Percentiles rank a stretch among this genome's conserved stretches.
Conservation (phyloP, 2,888 invertebrate species). For the Phyllotreta cruciferae region DNA sequence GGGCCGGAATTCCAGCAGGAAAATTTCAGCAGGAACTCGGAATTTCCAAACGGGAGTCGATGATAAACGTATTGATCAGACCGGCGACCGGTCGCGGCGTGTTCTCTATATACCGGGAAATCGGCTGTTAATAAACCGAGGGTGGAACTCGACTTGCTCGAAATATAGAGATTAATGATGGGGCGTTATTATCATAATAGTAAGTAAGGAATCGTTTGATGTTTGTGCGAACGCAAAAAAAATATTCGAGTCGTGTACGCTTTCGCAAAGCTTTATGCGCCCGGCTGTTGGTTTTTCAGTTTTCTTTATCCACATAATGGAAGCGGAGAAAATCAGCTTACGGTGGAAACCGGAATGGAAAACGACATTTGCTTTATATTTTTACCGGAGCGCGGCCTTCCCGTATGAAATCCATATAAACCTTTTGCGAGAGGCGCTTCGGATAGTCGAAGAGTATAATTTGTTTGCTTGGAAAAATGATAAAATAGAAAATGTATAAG, state of each 20-base stretch:
- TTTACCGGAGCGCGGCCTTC: conserved; percentile 2
- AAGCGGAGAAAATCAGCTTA: conserved; percentile 27
- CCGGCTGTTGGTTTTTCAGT: not conserved
- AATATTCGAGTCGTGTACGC: conserved; percentile 11
- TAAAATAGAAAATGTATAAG: not conserved
- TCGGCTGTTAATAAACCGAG: no score
- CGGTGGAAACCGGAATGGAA: conserved; percentile 13
- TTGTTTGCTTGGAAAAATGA: conserved; percentile 1
- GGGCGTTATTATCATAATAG: not conserved
- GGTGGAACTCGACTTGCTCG: no score
- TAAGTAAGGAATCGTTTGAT: not conserved
- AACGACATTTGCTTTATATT: conserved; percentile 23
- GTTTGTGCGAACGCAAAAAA: not conserved
- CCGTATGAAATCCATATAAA: conserved; percentile 11
- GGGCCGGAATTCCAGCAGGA: conserved; percentile 15
- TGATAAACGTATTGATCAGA: conserved; percentile 41
- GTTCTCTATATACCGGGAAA: no score
- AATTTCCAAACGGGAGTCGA: conserved; percentile 40
- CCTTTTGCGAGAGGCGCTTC: conserved; percentile 8
- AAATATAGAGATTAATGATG: no score
- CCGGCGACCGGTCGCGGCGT: conserved; percentile 7
- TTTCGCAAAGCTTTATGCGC: conserved; percentile 15
- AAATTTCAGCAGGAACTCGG: conserved; percentile 40
- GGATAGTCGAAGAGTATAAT: not conserved
- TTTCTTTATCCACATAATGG: conserved; percentile 26